These are phyloP conservation scores for Alcis repandata DNA, from an alignment of 2,888 invertebrate genomes.

Conservation along the genomic window DNA sequence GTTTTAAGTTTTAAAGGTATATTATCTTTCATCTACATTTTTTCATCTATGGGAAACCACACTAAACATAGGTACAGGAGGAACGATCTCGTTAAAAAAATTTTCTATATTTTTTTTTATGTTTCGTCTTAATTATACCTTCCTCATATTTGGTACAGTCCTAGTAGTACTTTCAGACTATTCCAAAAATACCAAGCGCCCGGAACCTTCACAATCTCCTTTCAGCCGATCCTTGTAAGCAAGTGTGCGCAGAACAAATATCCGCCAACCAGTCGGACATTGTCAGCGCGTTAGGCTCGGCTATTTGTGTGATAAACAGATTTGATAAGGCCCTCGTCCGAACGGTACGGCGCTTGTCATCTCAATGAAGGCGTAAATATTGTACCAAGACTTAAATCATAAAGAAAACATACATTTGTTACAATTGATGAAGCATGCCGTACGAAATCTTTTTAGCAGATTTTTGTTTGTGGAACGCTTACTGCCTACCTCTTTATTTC, in stretches of 20 bases:
- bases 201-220: neutral
- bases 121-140: too few species aligned
- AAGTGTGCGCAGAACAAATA: constrained; percentile 11
- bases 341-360: neutral
- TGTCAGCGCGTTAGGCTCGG: constrained; percentile 22
- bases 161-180: neutral
- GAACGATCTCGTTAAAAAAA: too few species aligned
- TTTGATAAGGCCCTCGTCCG: constrained; percentile 26
- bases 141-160: too few species aligned
- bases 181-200: neutral
- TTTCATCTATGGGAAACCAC: too few species aligned
- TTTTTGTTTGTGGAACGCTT: neutral
- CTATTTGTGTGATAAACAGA: constrained; percentile 24
- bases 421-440: constrained; percentile 17
- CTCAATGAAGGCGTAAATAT: constrained; percentile 15
- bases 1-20: too few species aligned
- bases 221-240: constrained; percentile 10
- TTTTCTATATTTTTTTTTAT: too few species aligned
- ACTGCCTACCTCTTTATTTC: neutral
- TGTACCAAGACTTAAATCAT: neutral
- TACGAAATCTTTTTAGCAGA: constrained; percentile 16
- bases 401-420: constrained; percentile 10
- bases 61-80: too few species aligned
- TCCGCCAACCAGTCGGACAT: constrained; percentile 26
- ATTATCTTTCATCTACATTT: neutral